Base-by-base conservation (phyloP, 2,113 vertebrate genomes). In the Tenrec ecaudatus region DNA sequence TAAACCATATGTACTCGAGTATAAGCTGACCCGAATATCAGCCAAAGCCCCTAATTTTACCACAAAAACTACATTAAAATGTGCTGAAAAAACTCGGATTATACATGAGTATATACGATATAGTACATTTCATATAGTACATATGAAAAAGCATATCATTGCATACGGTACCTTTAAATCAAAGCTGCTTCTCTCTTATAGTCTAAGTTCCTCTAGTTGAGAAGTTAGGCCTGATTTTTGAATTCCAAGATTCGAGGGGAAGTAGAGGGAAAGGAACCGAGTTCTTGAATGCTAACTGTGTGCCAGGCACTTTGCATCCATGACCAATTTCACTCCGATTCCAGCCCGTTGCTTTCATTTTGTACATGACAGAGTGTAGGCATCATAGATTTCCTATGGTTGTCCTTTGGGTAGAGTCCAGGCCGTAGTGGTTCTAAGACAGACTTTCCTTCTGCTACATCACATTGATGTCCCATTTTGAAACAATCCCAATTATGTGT, bases 101-200 rank as follows among this genome's bases (percentile, higher is more conserved):
- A 10, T 53, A 53, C 47, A 53, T 10, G 47, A 53, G 47, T 53
- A 53, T 10, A 53, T 53, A 53, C 12, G 12, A 10, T 53, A 53
- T 53, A 53, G 47, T 53, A 10, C 47, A 53, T 53, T 53, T 53
- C 47, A 53, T 53, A 53, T 53, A 5, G 9, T 14, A 53, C 47
- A 53, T 14, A 53, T 53, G 47, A 5, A 53, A 53, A 53, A 53
- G 47, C 47, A 53, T 53, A 16, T 85, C 62, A 47, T 36, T 14
- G 33, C 16, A 23, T 15, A n/a, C 43, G 23, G 25, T 4, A 88
- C 14, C 22, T 85, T 92, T 76, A 93, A 83, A 85, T 36, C 23
- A 86, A 23, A 12, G 77, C 75, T 58, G 12, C 11, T 89, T 90
- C 47, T 80, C 75, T 89, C 75, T 91, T 84, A 79, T 33, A 80